Conservation (phyloP, 2,113 vertebrate species). For the Bubo blakistoni region DNA sequence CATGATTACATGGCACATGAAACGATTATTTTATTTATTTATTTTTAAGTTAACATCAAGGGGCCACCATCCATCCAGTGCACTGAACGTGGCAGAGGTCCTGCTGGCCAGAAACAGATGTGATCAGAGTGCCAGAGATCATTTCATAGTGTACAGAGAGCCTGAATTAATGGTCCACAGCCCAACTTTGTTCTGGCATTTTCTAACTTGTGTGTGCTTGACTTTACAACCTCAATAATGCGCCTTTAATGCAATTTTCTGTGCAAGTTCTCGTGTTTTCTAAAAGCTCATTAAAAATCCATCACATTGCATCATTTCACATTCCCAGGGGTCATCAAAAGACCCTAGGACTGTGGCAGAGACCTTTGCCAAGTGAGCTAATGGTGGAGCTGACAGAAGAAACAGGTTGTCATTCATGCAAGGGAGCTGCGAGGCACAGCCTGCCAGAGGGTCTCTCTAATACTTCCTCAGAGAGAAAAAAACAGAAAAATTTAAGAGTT, state of each 20-base stretch:
- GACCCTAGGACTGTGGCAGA: background rate
- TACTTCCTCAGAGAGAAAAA: background rate
- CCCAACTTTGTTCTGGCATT: background rate
- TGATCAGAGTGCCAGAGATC: background rate
- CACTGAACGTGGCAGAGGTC: background rate
- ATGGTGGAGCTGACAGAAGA: background rate
- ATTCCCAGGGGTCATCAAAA: background rate
- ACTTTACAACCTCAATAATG: background rate
- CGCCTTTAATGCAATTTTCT: background rate
- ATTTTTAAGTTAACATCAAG: background rate
- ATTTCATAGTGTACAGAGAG: background rate
- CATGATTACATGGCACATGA: background rate
- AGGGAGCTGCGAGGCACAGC: background rate
- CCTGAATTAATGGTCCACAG: background rate
- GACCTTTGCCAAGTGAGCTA: conserved; percentile 25
- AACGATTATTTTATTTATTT: background rate
- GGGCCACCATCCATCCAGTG: background rate
- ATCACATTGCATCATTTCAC: background rate
- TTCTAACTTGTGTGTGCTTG: background rate
- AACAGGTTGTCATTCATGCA: background rate
- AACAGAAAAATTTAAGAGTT: background rate
- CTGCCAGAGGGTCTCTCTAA: background rate
- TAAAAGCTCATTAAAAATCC: background rate
- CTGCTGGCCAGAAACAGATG: background rate
- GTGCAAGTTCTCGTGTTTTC: background rate